A percentile compares a stretch with the other conserved stretches of the same genome.
These are phyloP conservation scores for Anthopleura sola DNA, from an alignment of 64 coral and sea anemone species.

Conservation along the genomic window DNA sequence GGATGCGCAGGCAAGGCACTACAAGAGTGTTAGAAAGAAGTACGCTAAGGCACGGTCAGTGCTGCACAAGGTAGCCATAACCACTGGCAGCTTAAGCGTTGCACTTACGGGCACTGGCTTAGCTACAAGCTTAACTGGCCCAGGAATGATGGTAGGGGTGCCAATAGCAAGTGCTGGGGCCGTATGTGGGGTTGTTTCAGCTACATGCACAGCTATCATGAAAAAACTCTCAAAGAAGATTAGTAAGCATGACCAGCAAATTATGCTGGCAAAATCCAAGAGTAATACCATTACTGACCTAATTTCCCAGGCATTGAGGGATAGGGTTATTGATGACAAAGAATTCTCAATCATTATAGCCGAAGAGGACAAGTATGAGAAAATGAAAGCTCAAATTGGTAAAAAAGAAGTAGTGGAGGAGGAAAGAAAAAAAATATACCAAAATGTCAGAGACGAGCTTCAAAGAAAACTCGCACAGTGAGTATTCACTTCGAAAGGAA, in stretches of 20 bases:
- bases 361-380: no score
- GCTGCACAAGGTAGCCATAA: background rate
- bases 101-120: conserved; percentile 35
- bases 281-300: no score
- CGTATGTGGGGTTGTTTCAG: background rate
- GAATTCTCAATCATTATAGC: no score
- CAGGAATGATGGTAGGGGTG: conserved; percentile 23
- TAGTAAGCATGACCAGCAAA: conserved; percentile 12
- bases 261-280: background rate
- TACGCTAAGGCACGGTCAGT: conserved; percentile 11
- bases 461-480: no score
- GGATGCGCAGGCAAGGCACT: no score
- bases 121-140: conserved; percentile 21
- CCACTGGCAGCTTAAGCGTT: conserved; percentile 35
- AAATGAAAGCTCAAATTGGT: no score
- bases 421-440: no score
- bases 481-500: no score
- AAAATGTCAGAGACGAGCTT: no score
- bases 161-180: conserved; percentile 13
- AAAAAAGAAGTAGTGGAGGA: no score
- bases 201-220: background rate
- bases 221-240: conserved; percentile 18
- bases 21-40: conserved; percentile 20
- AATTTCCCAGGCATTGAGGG: no score
- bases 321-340: no score